Evolutionary conservation across 2,888 invertebrate species (phyloP).

Genomic region (Micropterix aruncella): DNA sequence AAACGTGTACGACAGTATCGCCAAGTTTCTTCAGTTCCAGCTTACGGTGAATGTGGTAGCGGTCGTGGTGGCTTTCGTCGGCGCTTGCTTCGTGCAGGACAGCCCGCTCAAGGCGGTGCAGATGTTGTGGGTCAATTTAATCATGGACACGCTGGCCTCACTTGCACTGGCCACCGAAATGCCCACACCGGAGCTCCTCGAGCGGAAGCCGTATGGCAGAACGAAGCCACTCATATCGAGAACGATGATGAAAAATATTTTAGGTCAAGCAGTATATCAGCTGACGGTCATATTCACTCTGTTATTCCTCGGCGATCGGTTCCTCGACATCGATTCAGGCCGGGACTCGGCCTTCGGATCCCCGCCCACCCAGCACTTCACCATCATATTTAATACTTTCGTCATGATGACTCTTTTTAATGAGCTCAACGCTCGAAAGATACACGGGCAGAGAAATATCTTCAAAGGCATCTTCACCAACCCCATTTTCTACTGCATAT

Average conservation of each 20-base stretch:
- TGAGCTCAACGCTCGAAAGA: conserved; percentile 83
- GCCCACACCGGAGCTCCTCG: conserved; percentile 34
- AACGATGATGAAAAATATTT: conserved; percentile 42
- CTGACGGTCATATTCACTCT: conserved; percentile 35
- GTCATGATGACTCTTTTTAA: conserved; percentile 79
- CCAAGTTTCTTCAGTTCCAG: conserved; percentile 46
- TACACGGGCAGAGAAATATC: conserved; percentile 79
- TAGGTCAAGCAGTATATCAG: conserved; percentile 41
- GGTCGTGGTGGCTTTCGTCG: conserved; percentile 39
- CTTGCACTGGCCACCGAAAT: conserved; percentile 41
- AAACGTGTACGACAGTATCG: conserved; percentile 47
- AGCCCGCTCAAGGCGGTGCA: conserved; percentile 31
- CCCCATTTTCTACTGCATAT: conserved; percentile 75
- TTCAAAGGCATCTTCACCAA: conserved; percentile 72
- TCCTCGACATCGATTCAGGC: conserved; percentile 41
- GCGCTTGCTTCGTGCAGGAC: conserved; percentile 23
- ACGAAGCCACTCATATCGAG: conserved; percentile 36
- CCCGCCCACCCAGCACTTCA: conserved; percentile 35
- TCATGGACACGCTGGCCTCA: conserved; percentile 45
- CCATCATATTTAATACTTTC: conserved; percentile 52
- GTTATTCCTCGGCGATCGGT: conserved; percentile 33
- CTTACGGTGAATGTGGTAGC: conserved; percentile 46
- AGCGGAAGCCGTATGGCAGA: conserved; percentile 35
- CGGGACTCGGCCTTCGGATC: conserved; percentile 18
- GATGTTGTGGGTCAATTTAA: conserved; percentile 46